Evolutionary conservation across 2,888 invertebrate genomes (phyloP), one percentile per base, ranked within the genome.

Genomic region (Cheilosia soror): DNA sequence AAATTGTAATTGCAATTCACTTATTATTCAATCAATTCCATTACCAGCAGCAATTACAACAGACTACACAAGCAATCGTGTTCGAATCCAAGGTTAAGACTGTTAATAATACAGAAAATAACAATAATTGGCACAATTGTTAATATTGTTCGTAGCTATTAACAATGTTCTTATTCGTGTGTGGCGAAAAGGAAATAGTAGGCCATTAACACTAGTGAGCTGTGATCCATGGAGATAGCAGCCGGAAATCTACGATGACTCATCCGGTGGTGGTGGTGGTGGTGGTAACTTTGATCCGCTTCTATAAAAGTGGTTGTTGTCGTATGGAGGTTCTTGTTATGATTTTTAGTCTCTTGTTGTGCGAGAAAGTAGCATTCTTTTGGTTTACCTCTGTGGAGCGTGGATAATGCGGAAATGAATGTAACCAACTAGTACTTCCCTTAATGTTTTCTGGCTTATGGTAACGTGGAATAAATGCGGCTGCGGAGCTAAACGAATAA

Each of bases 151-250:
- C 57, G 68, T 80, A 84, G 75, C 69, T 71, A 75, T 75, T 71
- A 81, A 80, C 71, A 80, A 68, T 66, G 76, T 85, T 85, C 81
- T 81, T 81, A 80, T 81, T 85, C 80, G 66, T 85, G 75, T 80
- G 80, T 71, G 81, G 81, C 66, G 80, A 76, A 85, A 85, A 85
- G 81, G 84, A 85, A 85, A 85, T 85, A 81, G 76, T 85, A 85
- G 84, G 84, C 84, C 84, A 85, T 80, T 85, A 85, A 85, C 84
- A 80, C 81, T 80, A 13, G 60, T 76, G 66, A 66, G 62, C 71
- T 85, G 9, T 47, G 80, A 85, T 80, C 76, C 66, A 66, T 49
- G 66, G 49, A 76, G 81, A 80, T 80, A 76, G 71, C 62, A 60
- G 65, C 49, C 71, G 80, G 71, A 65, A 76, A 65, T 63, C 42